phyloP scores from a whole-genome alignment of 2,888 invertebrate genomes.

The Lissonota sp. region DNA sequence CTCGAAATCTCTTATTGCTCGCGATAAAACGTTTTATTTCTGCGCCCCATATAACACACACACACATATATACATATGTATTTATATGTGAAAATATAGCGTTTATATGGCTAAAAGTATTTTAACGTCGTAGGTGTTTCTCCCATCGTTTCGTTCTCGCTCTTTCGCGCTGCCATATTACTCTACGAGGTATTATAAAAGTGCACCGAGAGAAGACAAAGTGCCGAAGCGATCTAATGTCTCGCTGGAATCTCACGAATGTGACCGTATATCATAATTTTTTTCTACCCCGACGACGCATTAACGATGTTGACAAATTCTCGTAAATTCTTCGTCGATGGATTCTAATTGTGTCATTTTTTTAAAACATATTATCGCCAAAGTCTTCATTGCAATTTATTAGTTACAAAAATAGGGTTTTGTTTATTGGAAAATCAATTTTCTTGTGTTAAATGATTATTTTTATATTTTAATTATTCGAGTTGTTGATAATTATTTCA shows the following conservation, averaged over 20 bases:
- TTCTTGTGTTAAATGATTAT: neutral
- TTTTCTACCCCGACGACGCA: too few relatives aligned
- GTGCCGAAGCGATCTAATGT: conserved; percentile 42
- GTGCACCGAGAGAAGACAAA: conserved; percentile 49
- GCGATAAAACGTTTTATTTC: conserved; percentile 74
- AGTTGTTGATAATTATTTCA: neutral
- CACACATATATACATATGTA: conserved; percentile 14
- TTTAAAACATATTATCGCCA: too few relatives aligned
- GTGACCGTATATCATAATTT: too few relatives aligned
- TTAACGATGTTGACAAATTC: too few relatives aligned
- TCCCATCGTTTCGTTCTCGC: neutral
- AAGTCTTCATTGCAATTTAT: too few relatives aligned
- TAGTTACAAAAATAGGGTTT: too few relatives aligned
- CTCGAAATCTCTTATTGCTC: conserved; percentile 73
- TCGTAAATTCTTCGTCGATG: too few relatives aligned
- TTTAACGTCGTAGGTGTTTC: conserved; percentile 53
- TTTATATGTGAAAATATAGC: conserved; percentile 30
- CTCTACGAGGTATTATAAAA: conserved; percentile 34
- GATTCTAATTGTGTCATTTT: too few relatives aligned
- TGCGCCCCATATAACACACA: conserved; percentile 29
- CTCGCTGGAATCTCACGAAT: conserved; percentile 5
- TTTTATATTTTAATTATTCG: neutral
- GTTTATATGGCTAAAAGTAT: conserved; percentile 69
- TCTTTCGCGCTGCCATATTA: conserved; percentile 9
- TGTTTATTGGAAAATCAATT: too few relatives aligned